phyloP scores from a whole-genome alignment of 2,113 vertebrate species.

The Aegithalos caudatus region DNA sequence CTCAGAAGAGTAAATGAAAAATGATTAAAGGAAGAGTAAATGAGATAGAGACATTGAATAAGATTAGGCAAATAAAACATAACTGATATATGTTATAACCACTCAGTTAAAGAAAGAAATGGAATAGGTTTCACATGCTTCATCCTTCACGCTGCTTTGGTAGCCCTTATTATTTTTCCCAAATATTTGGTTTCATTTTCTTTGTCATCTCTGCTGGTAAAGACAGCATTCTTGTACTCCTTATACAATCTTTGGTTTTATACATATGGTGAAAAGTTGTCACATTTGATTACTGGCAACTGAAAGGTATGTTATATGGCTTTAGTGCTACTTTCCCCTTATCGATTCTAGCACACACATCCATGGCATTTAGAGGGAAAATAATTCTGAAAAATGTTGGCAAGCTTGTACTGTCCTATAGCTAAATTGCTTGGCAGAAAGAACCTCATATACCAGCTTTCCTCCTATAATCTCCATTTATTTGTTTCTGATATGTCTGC shows the following conservation, averaged over 20 bases:
- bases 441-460: background rate
- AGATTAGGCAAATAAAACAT: background rate
- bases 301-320: background rate
- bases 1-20: background rate
- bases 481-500: background rate
- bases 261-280: background rate
- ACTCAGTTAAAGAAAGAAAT: background rate
- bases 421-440: background rate
- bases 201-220: background rate
- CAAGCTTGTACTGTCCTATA: background rate
- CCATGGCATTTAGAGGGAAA: background rate
- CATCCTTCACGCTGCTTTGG: background rate
- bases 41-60: background rate
- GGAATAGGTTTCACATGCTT: background rate
- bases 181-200: background rate
- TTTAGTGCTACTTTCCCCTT: background rate
- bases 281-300: background rate
- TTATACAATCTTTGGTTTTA: background rate
- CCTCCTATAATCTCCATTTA: slow-evolving; percentile 6
- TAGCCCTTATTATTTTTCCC: background rate
- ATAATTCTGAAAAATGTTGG: background rate
- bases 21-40: background rate
- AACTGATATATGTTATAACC: background rate
- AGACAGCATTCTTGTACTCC: background rate
- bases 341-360: background rate